Evolutionary conservation across 2,113 vertebrate genomes (phyloP), one percentile per base, ranked within the genome.

Genomic region (Saccopteryx bilineata): DNA sequence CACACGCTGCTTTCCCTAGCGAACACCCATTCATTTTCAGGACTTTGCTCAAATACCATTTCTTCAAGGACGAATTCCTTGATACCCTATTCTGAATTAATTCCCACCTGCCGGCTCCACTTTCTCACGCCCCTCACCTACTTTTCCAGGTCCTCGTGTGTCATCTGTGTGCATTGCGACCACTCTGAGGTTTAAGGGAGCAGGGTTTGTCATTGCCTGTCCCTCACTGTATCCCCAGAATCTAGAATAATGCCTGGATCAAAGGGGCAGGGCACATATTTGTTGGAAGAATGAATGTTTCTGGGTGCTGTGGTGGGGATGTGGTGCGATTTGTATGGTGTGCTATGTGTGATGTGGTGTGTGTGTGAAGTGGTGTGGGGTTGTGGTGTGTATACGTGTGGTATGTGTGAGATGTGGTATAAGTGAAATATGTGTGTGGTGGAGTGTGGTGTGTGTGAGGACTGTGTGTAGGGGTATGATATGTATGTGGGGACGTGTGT

Each of bases 1-100:
- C 71, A 50, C 1, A 18, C 31, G n/a, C 54, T 0, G 0, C 2
- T 66, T 31, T 61, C 15, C 19, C 19, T 2, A 12, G 15, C 13
- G 33, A 56, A 28, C 0, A 1, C 19, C 12, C 15, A 28, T 9
- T 78, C 19, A 18, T 50, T 75, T 39, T 5, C 2, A 82, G n/a
- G n/a, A 56, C 56, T 88, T n/a, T 72, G 84, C 66, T 65, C 48
- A 72, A 63, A 52, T 31, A 17, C 23, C 26, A 12, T 13, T 46
- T 87, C 17, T 54, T 80, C 5, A 14, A 65, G n/a, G n/a, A 65
- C 19, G 21, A 14, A 58, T 74, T 58, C 65, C 48, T n/a, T 5
- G 46, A 18, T 9, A 48, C 33, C 5, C 14, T 76, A 10, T 58
- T 85, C 33, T 85, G 50, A 65, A 68, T 85, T 17, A 76, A 50